Percentiles rank a stretch among this genome's conserved stretches.
phyloP scores from a whole-genome alignment of 2,797 vertebrate genomes.

The Corythornis leucogaster region DNA sequence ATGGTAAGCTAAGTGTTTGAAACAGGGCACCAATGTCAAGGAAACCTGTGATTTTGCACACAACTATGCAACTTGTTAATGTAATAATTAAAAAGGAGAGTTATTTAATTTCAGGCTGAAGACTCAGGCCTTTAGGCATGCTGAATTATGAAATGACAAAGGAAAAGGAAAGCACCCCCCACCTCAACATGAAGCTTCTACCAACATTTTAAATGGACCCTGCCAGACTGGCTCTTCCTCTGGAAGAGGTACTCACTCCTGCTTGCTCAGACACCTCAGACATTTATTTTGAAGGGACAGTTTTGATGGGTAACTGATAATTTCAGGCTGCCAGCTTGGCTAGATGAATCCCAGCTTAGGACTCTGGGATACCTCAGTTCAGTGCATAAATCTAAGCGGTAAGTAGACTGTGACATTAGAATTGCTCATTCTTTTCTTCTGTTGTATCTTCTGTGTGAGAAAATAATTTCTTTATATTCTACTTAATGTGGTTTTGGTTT shows the following conservation, averaged over 20 bases:
- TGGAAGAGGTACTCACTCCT: not conserved
- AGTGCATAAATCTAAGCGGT: not conserved
- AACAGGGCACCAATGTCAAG: fast-evolving
- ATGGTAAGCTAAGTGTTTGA: not conserved
- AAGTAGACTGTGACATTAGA: not conserved
- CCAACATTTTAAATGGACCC: not conserved
- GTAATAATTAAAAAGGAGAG: not conserved
- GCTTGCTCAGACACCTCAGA: not conserved
- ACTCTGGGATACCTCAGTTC: not conserved
- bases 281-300: not conserved
- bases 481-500: not conserved
- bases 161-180: not conserved
- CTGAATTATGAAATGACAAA: not conserved
- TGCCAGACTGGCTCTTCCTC: not conserved
- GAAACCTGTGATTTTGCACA: not conserved
- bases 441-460: not conserved
- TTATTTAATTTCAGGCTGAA: not conserved
- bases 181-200: not conserved
- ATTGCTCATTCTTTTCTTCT: not conserved
- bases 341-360: not conserved
- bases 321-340: not conserved
- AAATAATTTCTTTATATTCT: not conserved
- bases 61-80: not conserved
- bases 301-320: not conserved
- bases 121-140: not conserved